Evolutionary conservation across 2,113 vertebrate species (phyloP).

Genomic region (Oreochromis tanganicae): DNA sequence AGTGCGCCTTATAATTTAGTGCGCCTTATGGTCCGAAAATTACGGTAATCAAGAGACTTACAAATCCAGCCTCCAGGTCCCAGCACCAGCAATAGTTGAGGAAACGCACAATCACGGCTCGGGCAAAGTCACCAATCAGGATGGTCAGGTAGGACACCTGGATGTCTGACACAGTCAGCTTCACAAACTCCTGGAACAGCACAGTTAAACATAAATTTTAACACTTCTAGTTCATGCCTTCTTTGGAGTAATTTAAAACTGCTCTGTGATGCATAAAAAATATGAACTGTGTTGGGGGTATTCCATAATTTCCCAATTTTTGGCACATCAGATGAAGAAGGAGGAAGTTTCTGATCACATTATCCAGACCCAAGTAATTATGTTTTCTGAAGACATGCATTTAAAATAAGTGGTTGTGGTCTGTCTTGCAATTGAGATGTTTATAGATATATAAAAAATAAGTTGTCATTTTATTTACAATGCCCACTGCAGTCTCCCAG

Average conservation of each 20-base stretch:
- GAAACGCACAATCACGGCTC: conserved; percentile 93
- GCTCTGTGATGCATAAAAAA: no score
- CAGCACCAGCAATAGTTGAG: conserved; percentile 99
- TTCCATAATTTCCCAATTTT: no score
- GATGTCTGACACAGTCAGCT: conserved; percentile 94
- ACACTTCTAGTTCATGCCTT: background rate
- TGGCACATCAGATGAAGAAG: no score
- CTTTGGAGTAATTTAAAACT: no score
- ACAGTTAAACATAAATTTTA: background rate
- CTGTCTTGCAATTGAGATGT: background rate
- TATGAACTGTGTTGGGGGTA: no score
- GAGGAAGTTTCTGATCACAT: no score
- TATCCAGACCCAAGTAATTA: no score
- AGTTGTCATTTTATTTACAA: conserved; percentile 69
- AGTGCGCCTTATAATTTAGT: no score
- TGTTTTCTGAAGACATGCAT: no score
- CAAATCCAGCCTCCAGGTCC: conserved; percentile 97
- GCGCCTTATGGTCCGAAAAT: no score
- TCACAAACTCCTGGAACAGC: conserved; percentile 85
- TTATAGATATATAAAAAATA: background rate
- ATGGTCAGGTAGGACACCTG: conserved; percentile 94
- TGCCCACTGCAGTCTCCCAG: conserved; percentile 96
- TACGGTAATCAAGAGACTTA: conserved; percentile 59
- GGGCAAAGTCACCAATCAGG: conserved; percentile 90
- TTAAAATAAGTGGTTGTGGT: background rate